These are phyloP conservation scores for Drosophila ohnishii DNA, from an alignment of 1,140 invertebrate species.

Conservation along the genomic window DNA sequence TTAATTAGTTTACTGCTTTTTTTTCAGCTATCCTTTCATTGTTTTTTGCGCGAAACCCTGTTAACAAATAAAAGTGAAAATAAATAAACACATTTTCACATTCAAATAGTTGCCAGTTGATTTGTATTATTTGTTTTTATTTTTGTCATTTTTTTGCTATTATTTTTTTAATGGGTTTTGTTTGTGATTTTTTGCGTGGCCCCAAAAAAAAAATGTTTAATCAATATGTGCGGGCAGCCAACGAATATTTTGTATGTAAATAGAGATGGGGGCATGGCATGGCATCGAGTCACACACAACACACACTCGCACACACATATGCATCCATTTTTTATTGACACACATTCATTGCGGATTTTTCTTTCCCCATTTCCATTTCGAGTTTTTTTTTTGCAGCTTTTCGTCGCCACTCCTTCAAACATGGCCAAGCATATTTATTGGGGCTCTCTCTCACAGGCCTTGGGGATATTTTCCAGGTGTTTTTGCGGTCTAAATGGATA, in stretches of 20 bases:
- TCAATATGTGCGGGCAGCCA: slow-evolving; percentile 73
- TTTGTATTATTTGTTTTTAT: slow-evolving; percentile 12
- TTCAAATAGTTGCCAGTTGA: slow-evolving; percentile 29
- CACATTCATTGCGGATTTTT: slow-evolving; percentile 34
- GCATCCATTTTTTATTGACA: slow-evolving; percentile 32
- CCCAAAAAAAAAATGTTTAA: slow-evolving; percentile 69
- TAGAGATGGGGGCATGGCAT: slow-evolving; percentile 10
- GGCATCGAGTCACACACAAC: background rate
- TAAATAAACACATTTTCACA: slow-evolving; percentile 13
- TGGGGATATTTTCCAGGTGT: slow-evolving; percentile 22
- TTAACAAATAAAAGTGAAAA: slow-evolving; percentile 18
- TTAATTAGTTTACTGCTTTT: slow-evolving; percentile 35
- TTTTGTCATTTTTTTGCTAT: slow-evolving; percentile 20
- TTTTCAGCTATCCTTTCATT: background rate
- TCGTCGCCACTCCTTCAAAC: slow-evolving; percentile 19
- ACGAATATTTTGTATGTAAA: slow-evolving; percentile 32
- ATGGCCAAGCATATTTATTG: slow-evolving; percentile 36
- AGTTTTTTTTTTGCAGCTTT: background rate
- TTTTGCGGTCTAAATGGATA: slow-evolving; percentile 28
- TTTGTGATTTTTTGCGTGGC: slow-evolving; percentile 63
- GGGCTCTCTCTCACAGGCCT: slow-evolving; percentile 20
- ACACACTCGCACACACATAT: slow-evolving; percentile 8
- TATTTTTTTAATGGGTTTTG: slow-evolving; percentile 11
- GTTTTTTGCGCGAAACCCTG: background rate
- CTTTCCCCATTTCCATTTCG: slow-evolving; percentile 14